These are phyloP conservation scores for Cardinalis cardinalis DNA, from an alignment of 2,113 vertebrate species.

Conservation along the genomic window DNA sequence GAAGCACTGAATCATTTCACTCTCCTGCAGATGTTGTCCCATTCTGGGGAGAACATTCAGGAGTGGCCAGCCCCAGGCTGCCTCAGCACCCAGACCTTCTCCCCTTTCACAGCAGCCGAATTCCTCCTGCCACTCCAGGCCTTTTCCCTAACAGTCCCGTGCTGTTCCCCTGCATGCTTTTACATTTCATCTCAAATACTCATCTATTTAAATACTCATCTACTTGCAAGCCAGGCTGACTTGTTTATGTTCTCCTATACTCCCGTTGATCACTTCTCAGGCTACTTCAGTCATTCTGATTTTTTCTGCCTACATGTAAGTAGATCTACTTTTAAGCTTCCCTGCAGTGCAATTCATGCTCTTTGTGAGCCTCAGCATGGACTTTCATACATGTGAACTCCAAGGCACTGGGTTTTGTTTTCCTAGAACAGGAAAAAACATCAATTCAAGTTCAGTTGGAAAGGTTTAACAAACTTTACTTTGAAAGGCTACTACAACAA, in stretches of 20 bases:
- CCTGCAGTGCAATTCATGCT: not conserved
- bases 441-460: not conserved
- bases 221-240: not conserved
- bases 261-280: not conserved
- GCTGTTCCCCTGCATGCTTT: not conserved
- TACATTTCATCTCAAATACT: not conserved
- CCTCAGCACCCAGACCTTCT: not conserved
- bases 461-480: conserved; percentile 2
- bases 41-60: not conserved
- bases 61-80: not conserved
- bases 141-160: not conserved
- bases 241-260: not conserved
- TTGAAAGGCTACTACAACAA: conserved; percentile 6
- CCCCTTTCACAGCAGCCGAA: not conserved
- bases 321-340: not conserved
- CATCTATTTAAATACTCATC: not conserved
- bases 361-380: not conserved
- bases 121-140: not conserved
- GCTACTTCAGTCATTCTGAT: not conserved
- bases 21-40: not conserved
- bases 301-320: not conserved
- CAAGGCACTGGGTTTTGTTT: not conserved
- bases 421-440: conserved; percentile 1
- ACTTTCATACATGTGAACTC: not conserved
- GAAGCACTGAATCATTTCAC: not conserved